Base-by-base conservation (phyloP, 2,113 vertebrate genomes). In the Bettongia penicillata region DNA sequence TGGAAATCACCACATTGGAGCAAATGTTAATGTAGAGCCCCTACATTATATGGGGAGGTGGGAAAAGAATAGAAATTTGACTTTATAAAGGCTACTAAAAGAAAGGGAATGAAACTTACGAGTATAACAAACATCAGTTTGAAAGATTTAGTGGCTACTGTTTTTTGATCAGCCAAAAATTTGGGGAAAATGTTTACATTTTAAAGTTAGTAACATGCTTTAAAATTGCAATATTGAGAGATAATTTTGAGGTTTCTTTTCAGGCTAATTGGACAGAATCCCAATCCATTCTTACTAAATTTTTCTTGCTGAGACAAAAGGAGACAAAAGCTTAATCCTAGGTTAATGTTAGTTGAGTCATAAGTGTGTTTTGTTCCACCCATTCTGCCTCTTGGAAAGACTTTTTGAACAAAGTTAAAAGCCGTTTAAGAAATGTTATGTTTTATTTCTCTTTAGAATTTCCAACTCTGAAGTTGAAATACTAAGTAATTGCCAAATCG, bases 11-110 rank as follows among this genome's bases (percentile, higher is more conserved):
- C 97, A 98, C 98, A 98, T 95, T 97, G 97, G 96, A 98, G 97
- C 95, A 98, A 98, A 98, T 98, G 98, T 98, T 99, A 98, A 98
- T 99, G 98, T 98, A 99, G 99, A 99, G 98, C 98, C 98, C 68
- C 98, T 98, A 3, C 57, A 57, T 93, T 95, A 89, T 94, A 84
- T 96, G 97, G 95, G 96, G 96, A 96, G 96, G 91, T 96, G 93
- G 12, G 97, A 97, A 94, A 97, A 98, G 96, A 94, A 53, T 28
- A 96, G 93, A 97, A 91, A 91, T 98, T 94, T 91, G 68, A 55
- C 92, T 8, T 93, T 95, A 28, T 97, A 90, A 96, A 93, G 55
- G 55, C 91, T 53, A 90, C 89, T 93, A 93, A 95, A 93, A 90
- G 91, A 96, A 90, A 84, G 68, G 68, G n/a, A 84, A 43, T 51